Evolutionary conservation across 2,888 invertebrate species (phyloP), one percentile per base, ranked within the genome.

Genomic region (Nomada lathburiana): DNA sequence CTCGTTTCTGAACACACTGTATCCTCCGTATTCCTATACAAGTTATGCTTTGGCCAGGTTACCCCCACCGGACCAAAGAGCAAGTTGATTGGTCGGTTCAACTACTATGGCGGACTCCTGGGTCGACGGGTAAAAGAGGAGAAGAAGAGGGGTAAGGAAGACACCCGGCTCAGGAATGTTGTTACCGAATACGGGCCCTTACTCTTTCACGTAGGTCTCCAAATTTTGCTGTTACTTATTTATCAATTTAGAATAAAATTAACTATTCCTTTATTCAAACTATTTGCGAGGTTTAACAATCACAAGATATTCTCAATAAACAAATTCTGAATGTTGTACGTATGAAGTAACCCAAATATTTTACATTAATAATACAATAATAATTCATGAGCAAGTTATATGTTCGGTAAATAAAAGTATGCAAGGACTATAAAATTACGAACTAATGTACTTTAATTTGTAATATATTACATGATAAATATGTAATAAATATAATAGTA

Each of bases 21-120:
- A 26, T n/a, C 13, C 36, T 52, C 42, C 53, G 68, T 64, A n/a
- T 62, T 70, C 44, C 67, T 72, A n/a, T 55, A 47, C 59, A 36
- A 68, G 63, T 60, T 74, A 75, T 64, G 60, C 52, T 77, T 50
- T 57, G 62, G 64, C 83, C 73, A 84, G 79, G 82, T 82, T 84
- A 79, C 73, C 83, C 83, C 83, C 72, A 50, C 76, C 64, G 77
- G 59, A 60, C 23, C 62, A 52, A 67, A 57, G 50, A 42, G 74
- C 84, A 47, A 73, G 62, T 69, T 53, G 85, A 86, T 86, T 86
- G 84, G 87, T 72, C 57, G 62, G 47, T 20, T 63, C 52, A 13
- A 59, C 60, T 29, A 60, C 29, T 70, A 78, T 80, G 86, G 86
- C 87, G 76, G 85, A 71, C 76, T 78, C 74, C 74, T 76, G 84